Conservation (phyloP, 2,888 invertebrate species). For the Escarpia spicata region DNA sequence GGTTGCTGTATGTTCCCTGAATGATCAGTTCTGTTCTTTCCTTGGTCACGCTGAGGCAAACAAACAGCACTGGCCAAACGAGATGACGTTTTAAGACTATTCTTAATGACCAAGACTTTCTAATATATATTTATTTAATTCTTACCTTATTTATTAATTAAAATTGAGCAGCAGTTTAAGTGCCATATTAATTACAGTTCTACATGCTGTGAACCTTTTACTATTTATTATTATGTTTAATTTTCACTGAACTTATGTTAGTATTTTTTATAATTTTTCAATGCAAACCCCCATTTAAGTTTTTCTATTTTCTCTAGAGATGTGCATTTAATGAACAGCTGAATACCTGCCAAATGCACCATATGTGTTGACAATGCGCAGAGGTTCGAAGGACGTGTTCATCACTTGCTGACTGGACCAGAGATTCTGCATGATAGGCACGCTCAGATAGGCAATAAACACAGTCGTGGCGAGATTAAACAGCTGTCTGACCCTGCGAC, state of each 20-base stretch:
- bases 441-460: conserved; percentile 63
- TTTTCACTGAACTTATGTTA: no score
- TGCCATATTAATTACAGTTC: no score
- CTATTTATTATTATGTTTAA: no score
- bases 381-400: conserved; percentile 67
- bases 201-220: no score
- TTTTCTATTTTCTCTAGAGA: not conserved
- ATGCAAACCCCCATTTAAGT: not conserved
- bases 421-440: conserved; percentile 66
- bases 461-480: conserved; percentile 54
- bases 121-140: no score
- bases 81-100: not conserved
- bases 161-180: no score
- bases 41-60: conserved; percentile 61
- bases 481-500: conserved; percentile 48
- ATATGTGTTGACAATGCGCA: conserved; percentile 66
- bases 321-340: not conserved
- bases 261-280: not conserved
- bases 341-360: conserved; percentile 66
- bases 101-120: no score
- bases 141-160: no score
- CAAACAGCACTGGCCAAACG: not conserved
- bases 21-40: conserved; percentile 65
- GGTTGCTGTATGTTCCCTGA: conserved; percentile 59
- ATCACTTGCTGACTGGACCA: conserved; percentile 63